These are phyloP conservation scores for Microcebus ravelobensis DNA, from an alignment of 2,113 vertebrate species.

Conservation along the genomic window DNA sequence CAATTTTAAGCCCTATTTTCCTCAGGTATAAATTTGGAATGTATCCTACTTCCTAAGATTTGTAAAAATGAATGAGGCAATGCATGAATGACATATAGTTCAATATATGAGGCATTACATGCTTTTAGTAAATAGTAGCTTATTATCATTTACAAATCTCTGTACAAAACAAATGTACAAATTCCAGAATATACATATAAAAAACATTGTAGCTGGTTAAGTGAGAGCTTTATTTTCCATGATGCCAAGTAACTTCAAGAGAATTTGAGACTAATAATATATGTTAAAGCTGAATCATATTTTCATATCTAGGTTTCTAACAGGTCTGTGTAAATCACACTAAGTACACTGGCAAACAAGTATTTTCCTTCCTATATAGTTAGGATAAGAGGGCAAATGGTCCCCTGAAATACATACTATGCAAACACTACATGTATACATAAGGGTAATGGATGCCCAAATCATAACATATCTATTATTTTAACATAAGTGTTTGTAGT, in stretches of 20 bases:
- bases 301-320: background rate
- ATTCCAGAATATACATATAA: background rate
- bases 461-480: background rate
- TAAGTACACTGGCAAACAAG: background rate
- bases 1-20: background rate
- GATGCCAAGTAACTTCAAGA: background rate
- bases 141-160: background rate
- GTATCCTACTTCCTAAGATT: background rate
- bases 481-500: background rate
- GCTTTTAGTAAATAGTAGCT: background rate
- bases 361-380: background rate
- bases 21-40: background rate
- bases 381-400: background rate
- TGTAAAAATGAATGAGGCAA: background rate
- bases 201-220: background rate
- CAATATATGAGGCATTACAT: background rate
- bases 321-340: background rate
- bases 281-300: background rate
- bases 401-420: background rate
- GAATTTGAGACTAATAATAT: background rate
- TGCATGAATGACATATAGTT: background rate
- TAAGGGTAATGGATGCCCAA: background rate
- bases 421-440: background rate
- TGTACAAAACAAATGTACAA: background rate
- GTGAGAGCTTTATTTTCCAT: background rate